Evolutionary conservation across 2,797 vertebrate species (phyloP).

Genomic region (Anguilla anguilla): DNA sequence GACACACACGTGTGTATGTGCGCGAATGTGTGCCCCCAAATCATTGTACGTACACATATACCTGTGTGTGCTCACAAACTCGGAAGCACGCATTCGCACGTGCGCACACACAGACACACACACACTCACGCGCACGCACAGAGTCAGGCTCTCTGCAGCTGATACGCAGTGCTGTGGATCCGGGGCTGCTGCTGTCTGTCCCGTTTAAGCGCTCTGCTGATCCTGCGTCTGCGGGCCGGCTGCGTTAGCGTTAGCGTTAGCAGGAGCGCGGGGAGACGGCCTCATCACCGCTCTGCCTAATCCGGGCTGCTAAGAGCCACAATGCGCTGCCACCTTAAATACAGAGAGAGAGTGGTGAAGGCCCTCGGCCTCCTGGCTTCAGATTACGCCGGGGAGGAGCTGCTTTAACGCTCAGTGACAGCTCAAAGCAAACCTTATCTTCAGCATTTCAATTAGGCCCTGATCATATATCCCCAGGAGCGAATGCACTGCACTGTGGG

Average conservation of each 20-base stretch:
- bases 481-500: conserved; percentile 19
- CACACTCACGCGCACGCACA: background rate
- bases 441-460: conserved; percentile 72
- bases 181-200: conserved; percentile 43
- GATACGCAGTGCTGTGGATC: conserved; percentile 9
- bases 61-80: too few species aligned
- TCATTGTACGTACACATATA: background rate
- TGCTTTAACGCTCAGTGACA: conserved; percentile 66
- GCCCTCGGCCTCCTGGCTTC: conserved; percentile 67
- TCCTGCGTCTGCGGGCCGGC: conserved; percentile 24
- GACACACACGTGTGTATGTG: background rate
- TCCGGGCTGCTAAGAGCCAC: conserved; percentile 72
- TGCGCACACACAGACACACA: background rate
- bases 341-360: conserved; percentile 54
- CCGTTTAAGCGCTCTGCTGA: conserved; percentile 26
- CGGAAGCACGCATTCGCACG: background rate
- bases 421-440: conserved; percentile 67
- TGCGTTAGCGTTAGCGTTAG: conserved; percentile 36
- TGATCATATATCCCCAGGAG: conserved; percentile 35
- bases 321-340: conserved; percentile 72
- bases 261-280: conserved; percentile 45
- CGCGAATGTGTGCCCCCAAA: background rate
- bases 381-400: conserved; percentile 59
- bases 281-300: conserved; percentile 58
- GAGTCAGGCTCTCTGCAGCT: background rate